Conservation (phyloP, 2,113 vertebrate species). For the Pelvicachromis taeniatus region DNA sequence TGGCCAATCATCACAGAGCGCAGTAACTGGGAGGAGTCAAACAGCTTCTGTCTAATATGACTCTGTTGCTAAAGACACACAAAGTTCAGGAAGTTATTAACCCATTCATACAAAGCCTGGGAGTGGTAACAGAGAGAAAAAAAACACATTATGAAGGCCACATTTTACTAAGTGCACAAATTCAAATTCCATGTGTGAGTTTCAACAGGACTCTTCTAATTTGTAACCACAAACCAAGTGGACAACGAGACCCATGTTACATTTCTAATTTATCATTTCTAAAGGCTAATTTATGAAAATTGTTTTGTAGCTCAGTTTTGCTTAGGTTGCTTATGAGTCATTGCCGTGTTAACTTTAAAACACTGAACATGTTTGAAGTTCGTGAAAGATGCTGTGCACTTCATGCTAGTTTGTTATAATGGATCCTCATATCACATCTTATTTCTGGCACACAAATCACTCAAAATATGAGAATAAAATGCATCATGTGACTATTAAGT, state of each 20-base stretch:
- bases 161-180: background rate
- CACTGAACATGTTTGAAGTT: background rate
- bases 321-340: background rate
- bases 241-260: background rate
- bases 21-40: constrained; percentile 86
- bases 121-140: background rate
- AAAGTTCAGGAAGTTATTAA: background rate
- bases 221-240: background rate
- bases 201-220: background rate
- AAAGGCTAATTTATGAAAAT: background rate
- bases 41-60: constrained; percentile 88
- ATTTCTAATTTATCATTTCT: background rate
- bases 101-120: background rate
- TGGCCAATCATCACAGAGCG: constrained; percentile 93
- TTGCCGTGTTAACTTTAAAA: background rate
- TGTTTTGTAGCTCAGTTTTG: background rate
- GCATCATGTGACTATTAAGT: background rate
- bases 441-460: background rate
- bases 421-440: background rate
- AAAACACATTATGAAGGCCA: background rate
- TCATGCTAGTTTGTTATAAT: background rate
- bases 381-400: background rate
- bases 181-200: background rate
- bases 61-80: constrained; percentile 83
- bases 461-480: background rate